phyloP scores from a whole-genome alignment of 92 coral and sea anemone species.

The Heteractis magnifica region DNA sequence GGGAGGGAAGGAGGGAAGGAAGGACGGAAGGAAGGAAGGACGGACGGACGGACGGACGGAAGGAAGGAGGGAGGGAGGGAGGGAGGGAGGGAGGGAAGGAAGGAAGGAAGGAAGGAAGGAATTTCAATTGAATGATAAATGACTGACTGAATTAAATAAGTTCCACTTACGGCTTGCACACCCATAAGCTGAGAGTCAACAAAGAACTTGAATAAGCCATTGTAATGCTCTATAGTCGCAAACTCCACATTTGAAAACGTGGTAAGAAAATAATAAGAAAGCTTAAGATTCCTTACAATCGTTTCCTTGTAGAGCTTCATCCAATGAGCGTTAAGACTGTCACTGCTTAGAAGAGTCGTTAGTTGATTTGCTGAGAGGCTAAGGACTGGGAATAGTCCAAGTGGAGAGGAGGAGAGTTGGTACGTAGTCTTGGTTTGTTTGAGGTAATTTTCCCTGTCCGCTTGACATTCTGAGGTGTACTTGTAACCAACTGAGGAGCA shows the following conservation, averaged over 20 bases:
- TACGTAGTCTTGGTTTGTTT: background rate
- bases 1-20: too few species aligned
- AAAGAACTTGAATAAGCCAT: slow-evolving; percentile 9
- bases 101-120: too few species aligned
- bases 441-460: slow-evolving; percentile 9
- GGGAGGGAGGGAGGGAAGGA: too few species aligned
- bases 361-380: slow-evolving; percentile 1
- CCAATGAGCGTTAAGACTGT: slow-evolving; percentile 20
- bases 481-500: background rate
- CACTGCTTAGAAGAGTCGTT: background rate
- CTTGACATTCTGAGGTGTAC: background rate
- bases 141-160: too few species aligned
- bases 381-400: slow-evolving; percentile 28
- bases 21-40: too few species aligned
- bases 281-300: slow-evolving; percentile 17
- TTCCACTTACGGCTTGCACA: background rate
- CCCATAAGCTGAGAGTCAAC: slow-evolving; percentile 8
- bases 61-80: too few species aligned
- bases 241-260: slow-evolving; percentile 1
- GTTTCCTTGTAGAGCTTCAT: slow-evolving; percentile 22
- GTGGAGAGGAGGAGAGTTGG: slow-evolving; percentile 26
- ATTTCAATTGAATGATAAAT: too few species aligned
- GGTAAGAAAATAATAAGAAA: background rate
- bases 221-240: slow-evolving; percentile 10
- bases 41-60: too few species aligned